phyloP scores from a whole-genome alignment of 2,797 vertebrate species.

The Pitangus sulphuratus region DNA sequence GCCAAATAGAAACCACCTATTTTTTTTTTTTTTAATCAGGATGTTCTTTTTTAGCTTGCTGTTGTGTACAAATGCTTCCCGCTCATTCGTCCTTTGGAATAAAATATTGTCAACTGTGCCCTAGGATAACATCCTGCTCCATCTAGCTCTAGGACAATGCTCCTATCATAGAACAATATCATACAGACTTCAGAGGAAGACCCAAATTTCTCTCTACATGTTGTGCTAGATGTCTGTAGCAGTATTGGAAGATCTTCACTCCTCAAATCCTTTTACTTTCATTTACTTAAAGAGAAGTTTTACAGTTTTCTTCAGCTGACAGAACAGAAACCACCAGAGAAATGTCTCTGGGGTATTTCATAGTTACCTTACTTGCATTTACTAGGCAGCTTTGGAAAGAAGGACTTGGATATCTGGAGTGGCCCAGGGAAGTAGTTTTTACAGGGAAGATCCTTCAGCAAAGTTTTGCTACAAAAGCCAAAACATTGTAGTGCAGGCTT shows the following conservation, averaged over 20 bases:
- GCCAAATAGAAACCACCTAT: neutral
- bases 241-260: neutral
- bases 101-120: neutral
- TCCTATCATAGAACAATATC: neutral
- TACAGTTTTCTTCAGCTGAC: neutral
- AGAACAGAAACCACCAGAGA: neutral
- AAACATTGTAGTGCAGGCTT: neutral
- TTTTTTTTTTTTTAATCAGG: neutral
- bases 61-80: neutral
- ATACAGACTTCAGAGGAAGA: neutral
- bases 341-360: neutral
- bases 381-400: neutral
- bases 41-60: neutral
- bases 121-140: neutral
- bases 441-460: neutral
- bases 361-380: neutral
- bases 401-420: neutral
- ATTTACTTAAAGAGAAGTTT: neutral
- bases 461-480: neutral
- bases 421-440: neutral
- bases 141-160: neutral
- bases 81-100: neutral
- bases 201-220: neutral
- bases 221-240: neutral
- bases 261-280: neutral